A percentile compares a stretch with the other conserved stretches of the same genome.
These are phyloP conservation scores for Caenorhabditis sp. DNA, from an alignment of 2,888 invertebrate genomes.

Conservation along the genomic window DNA sequence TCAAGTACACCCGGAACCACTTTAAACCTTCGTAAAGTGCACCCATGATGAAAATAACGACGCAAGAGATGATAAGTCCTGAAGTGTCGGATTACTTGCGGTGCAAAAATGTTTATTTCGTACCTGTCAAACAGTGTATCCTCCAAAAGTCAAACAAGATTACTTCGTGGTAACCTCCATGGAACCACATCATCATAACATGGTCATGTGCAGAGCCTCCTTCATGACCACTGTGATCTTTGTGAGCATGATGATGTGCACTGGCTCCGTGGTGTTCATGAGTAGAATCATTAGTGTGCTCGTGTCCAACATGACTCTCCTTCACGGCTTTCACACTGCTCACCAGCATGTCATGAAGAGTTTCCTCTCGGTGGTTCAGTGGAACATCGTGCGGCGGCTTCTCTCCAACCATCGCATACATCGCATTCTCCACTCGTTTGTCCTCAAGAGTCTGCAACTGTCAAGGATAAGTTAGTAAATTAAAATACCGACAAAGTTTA, in stretches of 20 bases:
- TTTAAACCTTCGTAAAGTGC: slow-evolving; percentile 95
- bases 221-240: slow-evolving; percentile 1
- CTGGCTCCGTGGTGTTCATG: neutral
- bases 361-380: neutral
- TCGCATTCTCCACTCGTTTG: slow-evolving; percentile 23
- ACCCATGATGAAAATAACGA: slow-evolving; percentile 92
- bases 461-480: neutral
- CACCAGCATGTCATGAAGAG: slow-evolving; percentile 10
- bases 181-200: slow-evolving; percentile 77
- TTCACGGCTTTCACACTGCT: neutral
- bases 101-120: neutral
- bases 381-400: slow-evolving; percentile 23
- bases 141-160: slow-evolving; percentile 78
- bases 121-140: slow-evolving; percentile 59
- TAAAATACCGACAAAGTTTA: no score
- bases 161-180: slow-evolving; percentile 74
- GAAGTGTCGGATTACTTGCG: neutral
- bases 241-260: neutral
- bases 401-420: slow-evolving; percentile 24
- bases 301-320: neutral
- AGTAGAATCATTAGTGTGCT: neutral
- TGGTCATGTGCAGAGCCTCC: slow-evolving; percentile 1
- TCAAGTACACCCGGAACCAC: slow-evolving; percentile 81
- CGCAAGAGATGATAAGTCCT: slow-evolving; percentile 88
- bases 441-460: slow-evolving; percentile 14